Evolutionary conservation across 2,888 invertebrate genomes (phyloP).

Genomic region (Phortica okadai): DNA sequence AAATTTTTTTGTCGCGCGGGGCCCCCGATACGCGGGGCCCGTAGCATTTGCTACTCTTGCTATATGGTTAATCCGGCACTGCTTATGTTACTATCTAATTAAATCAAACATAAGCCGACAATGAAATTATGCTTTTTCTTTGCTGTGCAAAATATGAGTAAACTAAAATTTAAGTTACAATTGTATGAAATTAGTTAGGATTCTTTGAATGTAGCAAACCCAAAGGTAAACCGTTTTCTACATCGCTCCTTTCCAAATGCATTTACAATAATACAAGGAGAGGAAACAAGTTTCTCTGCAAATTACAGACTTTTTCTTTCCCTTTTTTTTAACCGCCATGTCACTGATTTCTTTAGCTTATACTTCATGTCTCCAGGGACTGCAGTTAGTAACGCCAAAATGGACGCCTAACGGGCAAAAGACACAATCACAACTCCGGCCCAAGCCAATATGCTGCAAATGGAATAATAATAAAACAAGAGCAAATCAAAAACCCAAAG

Average conservation of each 20-base stretch:
- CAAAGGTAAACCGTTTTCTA: background rate
- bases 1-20: too few species aligned
- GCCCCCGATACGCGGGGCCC: too few species aligned
- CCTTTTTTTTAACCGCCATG: background rate
- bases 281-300: background rate
- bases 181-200: too few species aligned
- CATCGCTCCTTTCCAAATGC: background rate
- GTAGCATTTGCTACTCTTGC: too few species aligned
- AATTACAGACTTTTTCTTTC: background rate
- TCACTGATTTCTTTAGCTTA: background rate
- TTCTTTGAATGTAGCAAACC: background rate
- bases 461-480: background rate
- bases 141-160: too few species aligned
- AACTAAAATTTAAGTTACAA: too few species aligned
- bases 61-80: too few species aligned
- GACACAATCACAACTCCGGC: background rate
- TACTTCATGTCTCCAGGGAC: constrained; percentile 2
- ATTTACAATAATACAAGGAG: background rate
- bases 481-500: background rate
- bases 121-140: too few species aligned
- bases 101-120: too few species aligned
- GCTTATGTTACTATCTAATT: too few species aligned
- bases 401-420: constrained; percentile 16
- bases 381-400: constrained; percentile 30
- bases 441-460: background rate